Percentiles rank a stretch among this genome's conserved stretches.
Conservation (phyloP, 2,797 vertebrate species). For the Orestias chungarensis region DNA sequence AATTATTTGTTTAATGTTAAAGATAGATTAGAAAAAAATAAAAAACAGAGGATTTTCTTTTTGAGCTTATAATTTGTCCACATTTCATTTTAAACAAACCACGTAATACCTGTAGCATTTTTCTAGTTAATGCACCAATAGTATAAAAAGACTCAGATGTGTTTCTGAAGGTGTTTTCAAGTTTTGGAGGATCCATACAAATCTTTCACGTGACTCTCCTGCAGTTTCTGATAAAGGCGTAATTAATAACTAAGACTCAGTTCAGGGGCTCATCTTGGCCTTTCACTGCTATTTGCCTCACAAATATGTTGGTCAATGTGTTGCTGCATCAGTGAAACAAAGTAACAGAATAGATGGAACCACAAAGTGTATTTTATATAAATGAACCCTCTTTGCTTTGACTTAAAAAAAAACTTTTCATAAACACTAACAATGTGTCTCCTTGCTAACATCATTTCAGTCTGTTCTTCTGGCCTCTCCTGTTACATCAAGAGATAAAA, state of each 20-base stretch:
- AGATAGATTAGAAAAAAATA: not conserved
- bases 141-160: not conserved
- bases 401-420: not conserved
- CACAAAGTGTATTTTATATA: not conserved
- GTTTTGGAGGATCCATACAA: not conserved
- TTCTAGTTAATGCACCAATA: not conserved
- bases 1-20: not conserved
- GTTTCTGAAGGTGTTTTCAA: not conserved
- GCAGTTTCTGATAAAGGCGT: not conserved
- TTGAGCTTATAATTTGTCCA: not conserved
- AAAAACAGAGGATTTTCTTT: not conserved
- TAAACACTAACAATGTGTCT: conserved; percentile 4
- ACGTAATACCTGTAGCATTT: not conserved
- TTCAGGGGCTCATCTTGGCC: conserved; percentile 2
- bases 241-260: conserved; percentile 17
- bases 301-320: no score
- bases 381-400: not conserved
- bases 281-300: conserved; percentile 9
- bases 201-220: conserved; percentile 3
- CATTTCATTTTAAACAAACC: not conserved
- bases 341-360: conserved; percentile 16
- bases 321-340: conserved; percentile 13
- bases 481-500: conserved; percentile 35
- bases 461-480: conserved; percentile 6
- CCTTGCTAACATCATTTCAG: conserved; percentile 1